Base-by-base conservation (phyloP, 2,797 vertebrate species). In the Novumbra hubbsi region DNA sequence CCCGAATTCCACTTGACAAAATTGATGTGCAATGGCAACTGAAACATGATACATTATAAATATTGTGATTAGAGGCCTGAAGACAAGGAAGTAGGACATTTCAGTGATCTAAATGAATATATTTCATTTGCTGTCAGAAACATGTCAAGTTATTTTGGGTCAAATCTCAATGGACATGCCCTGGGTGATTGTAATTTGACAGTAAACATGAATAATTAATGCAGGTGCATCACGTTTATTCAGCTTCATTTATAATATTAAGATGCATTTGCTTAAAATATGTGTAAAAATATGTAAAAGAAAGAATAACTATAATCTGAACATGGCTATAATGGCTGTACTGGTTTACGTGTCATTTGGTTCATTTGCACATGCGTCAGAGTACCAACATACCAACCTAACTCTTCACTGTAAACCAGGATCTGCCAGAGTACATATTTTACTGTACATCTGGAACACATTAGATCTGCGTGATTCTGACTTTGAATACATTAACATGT, bases 11-110 rank as follows among this genome's bases (percentile, higher is more conserved):
- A 92, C 92, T 92, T 95, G 95, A 95, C 95, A 95, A 94, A 93
- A 96, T 94, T 95, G 95, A 95, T 95, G 93, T 93, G 94, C 94
- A 94, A 94, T 93, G 93, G 94, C 94, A 94, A 94, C 94, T 38
- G 34, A 38, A 82, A 70, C 67, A 95, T 93, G 93, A 92, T 94
- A 94, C 93, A 94, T 95, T 92, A 91, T 92, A 94, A 96, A 95
- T 95, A 96, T 96, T 68, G 94, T 95, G 95, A 92, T 15, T 92
- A 93, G 93, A 91, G 91, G 93, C 95, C 94, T 90, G 76, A 86
- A 95, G 93, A 94, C 92, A 94, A 90, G 91, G 92, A 74, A 76
- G 85, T 89, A 75, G 91, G 92, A 90, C 92, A 93, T 94, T 87
- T 93, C 90, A 89, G 86, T 94, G 91, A 79, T 88, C 81, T 89